Percentiles rank a stretch among this genome's conserved stretches.
Evolutionary conservation across 2,113 vertebrate species (phyloP).

Genomic region (Hippopotamus amphibius): DNA sequence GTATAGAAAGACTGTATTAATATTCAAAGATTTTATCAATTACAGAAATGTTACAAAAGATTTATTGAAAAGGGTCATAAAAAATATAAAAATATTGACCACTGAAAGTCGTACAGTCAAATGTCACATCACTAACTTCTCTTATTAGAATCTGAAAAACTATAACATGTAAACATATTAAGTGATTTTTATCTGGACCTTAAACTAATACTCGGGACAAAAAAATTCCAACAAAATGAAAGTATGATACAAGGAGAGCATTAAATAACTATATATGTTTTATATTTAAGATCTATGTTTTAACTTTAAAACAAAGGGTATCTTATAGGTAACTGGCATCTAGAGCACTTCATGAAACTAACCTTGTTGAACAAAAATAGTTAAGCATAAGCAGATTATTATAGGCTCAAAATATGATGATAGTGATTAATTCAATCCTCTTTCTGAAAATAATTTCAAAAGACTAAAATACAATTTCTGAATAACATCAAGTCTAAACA

Average conservation of each 20-base stretch:
- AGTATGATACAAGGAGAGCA: not conserved
- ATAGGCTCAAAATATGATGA: accelerated
- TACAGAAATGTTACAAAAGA: not conserved
- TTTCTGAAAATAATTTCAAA: not conserved
- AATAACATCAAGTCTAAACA: not conserved
- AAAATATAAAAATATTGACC: not conserved
- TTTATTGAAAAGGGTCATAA: no score
- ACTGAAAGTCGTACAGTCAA: not conserved
- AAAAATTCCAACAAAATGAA: not conserved
- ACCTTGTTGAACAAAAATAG: not conserved
- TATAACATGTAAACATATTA: no score
- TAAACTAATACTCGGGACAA: not conserved
- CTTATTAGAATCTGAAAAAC: not conserved
- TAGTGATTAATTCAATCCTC: not conserved
- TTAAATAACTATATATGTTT: not conserved
- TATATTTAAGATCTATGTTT: not conserved
- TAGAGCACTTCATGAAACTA: not conserved
- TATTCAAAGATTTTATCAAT: no score
- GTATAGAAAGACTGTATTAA: not conserved
- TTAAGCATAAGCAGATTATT: not conserved
- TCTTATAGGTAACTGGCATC: not conserved
- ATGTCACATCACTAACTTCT: not conserved
- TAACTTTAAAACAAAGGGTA: not conserved
- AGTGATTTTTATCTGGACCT: not conserved
- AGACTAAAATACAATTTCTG: constrained; percentile 14